phyloP scores from a whole-genome alignment of 53 echinoderm and acorn worm genomes.

The Henricia sp. region DNA sequence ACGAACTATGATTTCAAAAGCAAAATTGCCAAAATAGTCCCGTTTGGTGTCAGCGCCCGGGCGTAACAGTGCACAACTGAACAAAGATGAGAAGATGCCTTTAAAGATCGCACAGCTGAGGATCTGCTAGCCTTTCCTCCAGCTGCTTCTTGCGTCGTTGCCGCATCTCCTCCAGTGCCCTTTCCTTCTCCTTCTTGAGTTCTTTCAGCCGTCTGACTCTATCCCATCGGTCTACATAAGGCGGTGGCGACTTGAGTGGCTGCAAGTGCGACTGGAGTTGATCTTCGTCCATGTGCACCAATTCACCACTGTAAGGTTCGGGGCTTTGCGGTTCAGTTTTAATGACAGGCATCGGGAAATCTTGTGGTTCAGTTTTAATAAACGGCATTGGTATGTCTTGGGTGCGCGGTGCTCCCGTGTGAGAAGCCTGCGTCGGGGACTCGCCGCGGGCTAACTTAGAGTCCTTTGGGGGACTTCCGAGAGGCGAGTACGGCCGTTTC shows the following conservation, averaged over 20 bases:
- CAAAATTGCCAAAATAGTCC: no score
- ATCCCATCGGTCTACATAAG: not conserved
- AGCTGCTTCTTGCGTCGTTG: conserved; percentile 1
- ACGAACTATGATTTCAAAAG: no score
- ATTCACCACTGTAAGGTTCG: not conserved
- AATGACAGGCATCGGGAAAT: not conserved
- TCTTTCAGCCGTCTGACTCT: conserved; percentile 26
- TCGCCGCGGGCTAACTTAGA: not conserved
- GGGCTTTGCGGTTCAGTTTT: not conserved
- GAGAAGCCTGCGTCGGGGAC: not conserved
- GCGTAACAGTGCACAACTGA: no score
- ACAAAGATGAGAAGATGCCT: not conserved
- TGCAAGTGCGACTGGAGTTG: conserved; percentile 1
- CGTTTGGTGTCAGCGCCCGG: no score
- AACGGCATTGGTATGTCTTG: not conserved
- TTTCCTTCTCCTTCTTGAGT: conserved; percentile 29
- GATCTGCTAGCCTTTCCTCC: conserved; percentile 29
- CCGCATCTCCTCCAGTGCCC: conserved; percentile 34
- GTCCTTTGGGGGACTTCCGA: not conserved
- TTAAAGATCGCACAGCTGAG: conserved; percentile 25
- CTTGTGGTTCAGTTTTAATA: not conserved
- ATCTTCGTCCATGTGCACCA: not conserved
- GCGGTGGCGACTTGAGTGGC: not conserved
- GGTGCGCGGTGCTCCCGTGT: not conserved
- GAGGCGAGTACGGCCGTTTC: conserved; percentile 32